Percentiles rank a stretch among this genome's conserved stretches.
Evolutionary conservation across 1,140 invertebrate genomes (phyloP).

Genomic region (Formica selysi): DNA sequence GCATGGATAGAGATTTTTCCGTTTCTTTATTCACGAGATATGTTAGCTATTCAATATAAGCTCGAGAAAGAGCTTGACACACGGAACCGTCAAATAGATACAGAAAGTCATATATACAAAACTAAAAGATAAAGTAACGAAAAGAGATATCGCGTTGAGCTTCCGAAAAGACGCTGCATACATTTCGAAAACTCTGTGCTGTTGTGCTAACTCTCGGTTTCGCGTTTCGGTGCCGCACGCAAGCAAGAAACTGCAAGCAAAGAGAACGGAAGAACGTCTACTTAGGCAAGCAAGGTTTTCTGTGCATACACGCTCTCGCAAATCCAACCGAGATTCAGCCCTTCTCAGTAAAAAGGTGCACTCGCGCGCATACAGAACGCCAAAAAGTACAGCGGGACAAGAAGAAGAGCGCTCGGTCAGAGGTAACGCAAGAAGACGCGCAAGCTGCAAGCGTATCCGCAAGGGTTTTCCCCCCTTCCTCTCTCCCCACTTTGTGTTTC

Average conservation of each 20-base stretch:
- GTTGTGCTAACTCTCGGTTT: background rate
- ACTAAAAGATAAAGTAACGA: conserved; percentile 22
- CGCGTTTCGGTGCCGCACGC: background rate
- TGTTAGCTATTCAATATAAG: conserved; percentile 16
- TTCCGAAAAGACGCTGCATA: background rate
- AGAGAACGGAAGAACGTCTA: background rate
- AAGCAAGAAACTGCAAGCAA: background rate
- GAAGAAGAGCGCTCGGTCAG: conserved; percentile 12
- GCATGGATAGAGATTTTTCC: conserved; percentile 5
- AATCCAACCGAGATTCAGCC: conserved; percentile 30
- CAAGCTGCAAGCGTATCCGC: conserved; percentile 42
- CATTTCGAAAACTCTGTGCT: background rate
- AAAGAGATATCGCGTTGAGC: conserved; percentile 14
- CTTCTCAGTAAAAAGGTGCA: background rate
- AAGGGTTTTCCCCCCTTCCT: conserved; percentile 9
- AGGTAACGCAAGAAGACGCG: conserved; percentile 64
- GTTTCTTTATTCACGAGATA: conserved; percentile 27
- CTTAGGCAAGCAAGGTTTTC: background rate
- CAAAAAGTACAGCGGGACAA: background rate
- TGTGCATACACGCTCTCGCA: background rate
- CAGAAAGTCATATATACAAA: background rate
- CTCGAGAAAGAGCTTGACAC: background rate
- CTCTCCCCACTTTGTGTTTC: background rate
- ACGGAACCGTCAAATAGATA: conserved; percentile 9
- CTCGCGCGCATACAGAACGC: background rate